Base-by-base conservation (phyloP, 2,888 invertebrate genomes). In the Heterodera filipjevi region DNA sequence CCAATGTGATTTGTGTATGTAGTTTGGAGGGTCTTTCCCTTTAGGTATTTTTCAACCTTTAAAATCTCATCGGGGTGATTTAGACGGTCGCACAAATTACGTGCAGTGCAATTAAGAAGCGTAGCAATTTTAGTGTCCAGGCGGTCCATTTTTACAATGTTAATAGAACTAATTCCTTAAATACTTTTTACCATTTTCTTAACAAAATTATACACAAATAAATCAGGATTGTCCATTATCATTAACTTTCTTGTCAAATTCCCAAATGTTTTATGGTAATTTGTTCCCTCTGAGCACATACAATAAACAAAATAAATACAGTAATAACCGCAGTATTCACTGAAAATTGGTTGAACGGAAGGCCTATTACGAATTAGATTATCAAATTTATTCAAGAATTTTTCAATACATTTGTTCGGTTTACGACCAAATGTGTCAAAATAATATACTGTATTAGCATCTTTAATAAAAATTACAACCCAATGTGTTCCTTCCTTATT, bases 171-270 rank as follows among this genome's bases (percentile, higher is more conserved):
- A n/a, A 22, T 72, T 72, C 32, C 39, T 59, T 72, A 53, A 53
- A 53, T 72, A 22, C 30, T 66, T 64, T 71, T 64, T 71, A 39
- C 2, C 14, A 39, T 66, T 76, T 14, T 49, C 33, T 76, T 73
- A 66, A 27, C 33, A 27, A 66, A 39, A 39, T 76, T 76, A 22
- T n/a, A 27, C 44, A 68, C 35, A 71, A 27, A 76, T 14, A 27
- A 46, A 32, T n/a, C 71, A 71, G 39, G 32, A 14, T 49, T 49
- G 5, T 49, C 2, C 19, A 12, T 2, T 16, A 2, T 14, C 12
- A 49, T 49, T 14, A 49, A 19, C 16, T 16, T 49, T 49, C 16
- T 19, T 19, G 19, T 16, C 14, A 49, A 14, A 12, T 12, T 49
- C 14, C 16, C 46, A 49, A 49, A 49, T 12, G 6, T 49, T 10